phyloP scores from a whole-genome alignment of 64 coral and sea anemone genomes.

The Pocillopora verrucosa region DNA sequence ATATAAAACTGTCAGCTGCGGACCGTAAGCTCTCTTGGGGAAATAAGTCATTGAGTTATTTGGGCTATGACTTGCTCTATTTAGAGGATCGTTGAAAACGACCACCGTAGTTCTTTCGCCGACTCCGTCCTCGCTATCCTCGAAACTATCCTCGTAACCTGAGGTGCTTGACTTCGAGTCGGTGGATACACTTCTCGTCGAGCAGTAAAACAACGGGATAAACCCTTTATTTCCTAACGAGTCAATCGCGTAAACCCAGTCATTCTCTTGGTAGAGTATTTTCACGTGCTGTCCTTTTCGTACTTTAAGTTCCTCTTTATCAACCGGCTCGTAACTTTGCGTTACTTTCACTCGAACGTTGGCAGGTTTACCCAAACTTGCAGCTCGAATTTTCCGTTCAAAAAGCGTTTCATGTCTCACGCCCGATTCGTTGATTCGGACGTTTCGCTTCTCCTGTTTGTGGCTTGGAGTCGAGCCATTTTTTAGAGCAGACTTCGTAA shows the following conservation, averaged over 20 bases:
- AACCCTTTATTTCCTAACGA: constrained; percentile 78
- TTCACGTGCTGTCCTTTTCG: constrained; percentile 73
- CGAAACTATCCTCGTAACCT: constrained; percentile 69
- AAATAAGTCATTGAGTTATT: constrained; percentile 69
- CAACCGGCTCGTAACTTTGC: constrained; percentile 64
- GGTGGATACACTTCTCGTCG: constrained; percentile 45
- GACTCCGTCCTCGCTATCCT: constrained; percentile 51
- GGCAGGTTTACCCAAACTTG: constrained; percentile 72
- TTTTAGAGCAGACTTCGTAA: constrained; percentile 78
- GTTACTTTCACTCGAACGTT: constrained; percentile 80
- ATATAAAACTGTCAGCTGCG: constrained; percentile 80
- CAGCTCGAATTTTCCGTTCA: constrained; percentile 78
- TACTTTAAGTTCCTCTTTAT: constrained; percentile 86
- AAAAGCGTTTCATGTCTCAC: constrained; percentile 54
- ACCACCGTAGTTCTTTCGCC: constrained; percentile 3
- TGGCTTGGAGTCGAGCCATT: constrained; percentile 35
- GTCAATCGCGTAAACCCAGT: constrained; percentile 84
- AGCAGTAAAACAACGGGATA: constrained; percentile 76
- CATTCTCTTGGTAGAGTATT: constrained; percentile 86
- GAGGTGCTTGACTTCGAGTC: constrained; percentile 76
- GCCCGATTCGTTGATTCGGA: constrained; percentile 67
- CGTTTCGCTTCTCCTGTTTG: constrained; percentile 70
- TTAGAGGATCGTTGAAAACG: background rate
- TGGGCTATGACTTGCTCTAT: background rate
- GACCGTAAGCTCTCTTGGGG: constrained; percentile 83